Base-by-base conservation (phyloP, 2,113 vertebrate genomes). In the Alethe diademata region DNA sequence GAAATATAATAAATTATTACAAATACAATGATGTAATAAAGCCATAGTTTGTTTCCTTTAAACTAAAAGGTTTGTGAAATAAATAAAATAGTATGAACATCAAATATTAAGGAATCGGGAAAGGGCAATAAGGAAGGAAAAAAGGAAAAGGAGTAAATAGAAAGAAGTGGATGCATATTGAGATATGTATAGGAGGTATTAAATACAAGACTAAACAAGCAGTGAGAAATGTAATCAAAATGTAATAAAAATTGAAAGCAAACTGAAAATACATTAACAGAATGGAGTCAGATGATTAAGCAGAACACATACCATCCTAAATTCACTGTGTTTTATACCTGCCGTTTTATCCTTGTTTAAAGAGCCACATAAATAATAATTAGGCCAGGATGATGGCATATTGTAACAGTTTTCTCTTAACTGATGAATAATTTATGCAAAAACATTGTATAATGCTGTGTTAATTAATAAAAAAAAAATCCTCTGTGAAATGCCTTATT, bases 381-480 rank as follows among this genome's bases (percentile, higher is more conserved):
- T 86, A 88, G 62, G 45, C 16, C 57, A 72, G 36, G 26, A 80
- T 91, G 51, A 91, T 45, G 94, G 79, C 71, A 71, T 72, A 87
- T 92, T 95, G 65, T 87, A 96, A 86, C 28, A 84, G 65, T 50
- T 96, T 95, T 73, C 71, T 93, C 75, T 89, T 87, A 90, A 91
- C n/a, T 89, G 62, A 29, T 97, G 75, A 95, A 96, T 97, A 95
- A 97, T 97, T 95, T 83, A 97, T 92, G 28, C 79, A 85, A 85
- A 84, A 62, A 28, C 45, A 50, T 66, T 94, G 90, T 92, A 29
- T 51, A 26, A 51, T 51, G 50, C 50, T 95, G 83, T 96, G 91
- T 95, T 96, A 92, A 97, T 96, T 93, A 97, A 95, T 95, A 72
- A 42, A n/a, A 56, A 43, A 85, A 67, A 67, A 29, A 26, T 6